Evolutionary conservation across 2,113 vertebrate genomes (phyloP), one percentile per base, ranked within the genome.

Genomic region (Synodontis membranacea): DNA sequence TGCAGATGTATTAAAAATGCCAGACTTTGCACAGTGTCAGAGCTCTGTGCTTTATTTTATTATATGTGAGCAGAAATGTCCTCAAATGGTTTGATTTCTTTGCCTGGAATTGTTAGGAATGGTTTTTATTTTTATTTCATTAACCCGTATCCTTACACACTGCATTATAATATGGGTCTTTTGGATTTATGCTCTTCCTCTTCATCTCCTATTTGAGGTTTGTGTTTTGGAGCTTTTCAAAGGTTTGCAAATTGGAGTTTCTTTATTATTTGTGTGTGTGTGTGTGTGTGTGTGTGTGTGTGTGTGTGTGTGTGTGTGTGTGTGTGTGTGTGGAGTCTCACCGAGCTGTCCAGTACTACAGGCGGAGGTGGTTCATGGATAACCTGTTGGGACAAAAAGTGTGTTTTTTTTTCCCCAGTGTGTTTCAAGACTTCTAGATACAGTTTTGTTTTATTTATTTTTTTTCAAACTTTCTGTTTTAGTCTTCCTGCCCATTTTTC

Each of bases 351-450:
- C 3, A 95, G 94, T 44, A 91, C 89, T 0, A 90, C 87, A n/a
- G 93, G 92, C 78, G 93, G 92, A 52, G 94, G 94, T 0, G 94
- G 93, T 64, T 96, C 95, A 28, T 94, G 94, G 84, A 96, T 95
- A 23, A 96, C 91, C 95, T 96, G 92, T 66, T 80, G 87, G 46
- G 37, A 84, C 37, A 28, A 79, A 66, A 87, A 54, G 58, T 58
- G 21, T 58, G 31, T 37, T 34, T 34, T 14, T 7, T 5, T 19
- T 70, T 66, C n/a, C 12, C 12, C 62, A 64, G n/a, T 70, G 17
- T 70, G 34, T 39, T 34, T 66, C 64, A 66, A 2, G 2, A 11
- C 31, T 68, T 68, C 64, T 17, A 68, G 6, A 68, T 68, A 37
- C 31, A 17, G 12, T 52, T 52, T n/a, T n/a, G n/a, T n/a, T n/a